phyloP scores from a whole-genome alignment of 2,113 vertebrate genomes.

The Strigops habroptila region DNA sequence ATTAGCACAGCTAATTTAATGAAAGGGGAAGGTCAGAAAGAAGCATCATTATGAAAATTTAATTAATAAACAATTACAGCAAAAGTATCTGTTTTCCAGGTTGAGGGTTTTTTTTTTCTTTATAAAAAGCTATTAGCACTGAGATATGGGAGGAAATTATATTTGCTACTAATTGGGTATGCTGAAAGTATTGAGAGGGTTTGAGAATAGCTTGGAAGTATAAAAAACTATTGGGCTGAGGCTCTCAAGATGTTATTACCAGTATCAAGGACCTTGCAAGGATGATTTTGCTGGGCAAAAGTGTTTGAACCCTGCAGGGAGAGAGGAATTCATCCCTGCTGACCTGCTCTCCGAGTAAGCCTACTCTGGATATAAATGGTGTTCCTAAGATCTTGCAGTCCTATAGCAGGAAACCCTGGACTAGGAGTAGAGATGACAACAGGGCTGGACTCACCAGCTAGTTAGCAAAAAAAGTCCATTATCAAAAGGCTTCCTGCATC shows the following conservation, averaged over 20 bases:
- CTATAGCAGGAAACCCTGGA: not conserved
- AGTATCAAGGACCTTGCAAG: not conserved
- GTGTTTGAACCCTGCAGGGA: not conserved
- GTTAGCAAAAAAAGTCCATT: not conserved
- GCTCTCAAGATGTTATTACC: not conserved
- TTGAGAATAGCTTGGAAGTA: not conserved
- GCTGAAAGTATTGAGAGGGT: not conserved
- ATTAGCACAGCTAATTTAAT: constrained; percentile 22
- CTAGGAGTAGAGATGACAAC: not conserved
- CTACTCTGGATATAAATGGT: not conserved
- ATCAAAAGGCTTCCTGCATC: not conserved
- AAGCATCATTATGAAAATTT: not conserved
- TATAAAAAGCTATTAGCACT: not conserved
- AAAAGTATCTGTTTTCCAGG: not conserved
- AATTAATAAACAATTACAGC: constrained; percentile 12
- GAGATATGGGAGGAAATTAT: not conserved
- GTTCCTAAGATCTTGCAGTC: not conserved
- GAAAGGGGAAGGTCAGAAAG: not conserved
- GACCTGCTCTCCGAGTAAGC: not conserved
- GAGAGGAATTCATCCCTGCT: not conserved
- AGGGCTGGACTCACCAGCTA: not conserved
- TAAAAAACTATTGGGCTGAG: not conserved
- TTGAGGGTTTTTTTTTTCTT: not conserved
- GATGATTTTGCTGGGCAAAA: not conserved
- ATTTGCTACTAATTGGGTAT: not conserved